Evolutionary conservation across 2,888 invertebrate species (phyloP), one percentile per base, ranked within the genome.

Genomic region (Ophioninae sp.): DNA sequence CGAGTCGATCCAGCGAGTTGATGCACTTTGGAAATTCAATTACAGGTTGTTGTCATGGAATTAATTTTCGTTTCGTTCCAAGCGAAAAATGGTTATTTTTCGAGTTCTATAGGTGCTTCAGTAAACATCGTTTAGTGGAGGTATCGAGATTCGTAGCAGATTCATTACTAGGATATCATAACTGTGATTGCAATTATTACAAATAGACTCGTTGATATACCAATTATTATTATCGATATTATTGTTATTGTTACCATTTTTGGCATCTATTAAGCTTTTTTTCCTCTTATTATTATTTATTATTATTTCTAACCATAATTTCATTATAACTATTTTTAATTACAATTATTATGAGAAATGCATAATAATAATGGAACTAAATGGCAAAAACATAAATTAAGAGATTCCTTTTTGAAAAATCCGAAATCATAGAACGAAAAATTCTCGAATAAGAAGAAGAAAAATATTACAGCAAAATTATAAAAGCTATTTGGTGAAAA

Each of bases 1-100:
- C 39, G 20, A 8, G 39, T 17, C 51, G 30, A 65, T 39, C 7
- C 64, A 20, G 30, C 37, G 22, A n/a, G 41, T 20, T 9, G 23
- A 59, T 76, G 41, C 44, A 61, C 59, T 68, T 68, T 44, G 17
- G 20, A 44, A 68, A 77, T 77, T 61, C 9, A 41, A 77, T 69
- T 68, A 68, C n/a, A 13, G 22, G 22, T 61, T 51, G 51, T 51
- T 51, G 13, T 17, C 20, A 75, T 37, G 59, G 30, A 71, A 68
- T 69, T 61, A 69, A 61, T 61, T 77, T 68, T 61, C 61, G 39
- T 65, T 67, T 67, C 75, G 41, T 51, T 44, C 20, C 1, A 44
- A 9, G 39, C 17, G 22, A 76, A 76, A 67, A 8, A 13, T 65
- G 0, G 20, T 56, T 75, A 0, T 51, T 51, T 51, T 44, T 1